Base-by-base conservation (phyloP, 92 coral and sea anemone genomes). In the Heliopora coerulea region DNA sequence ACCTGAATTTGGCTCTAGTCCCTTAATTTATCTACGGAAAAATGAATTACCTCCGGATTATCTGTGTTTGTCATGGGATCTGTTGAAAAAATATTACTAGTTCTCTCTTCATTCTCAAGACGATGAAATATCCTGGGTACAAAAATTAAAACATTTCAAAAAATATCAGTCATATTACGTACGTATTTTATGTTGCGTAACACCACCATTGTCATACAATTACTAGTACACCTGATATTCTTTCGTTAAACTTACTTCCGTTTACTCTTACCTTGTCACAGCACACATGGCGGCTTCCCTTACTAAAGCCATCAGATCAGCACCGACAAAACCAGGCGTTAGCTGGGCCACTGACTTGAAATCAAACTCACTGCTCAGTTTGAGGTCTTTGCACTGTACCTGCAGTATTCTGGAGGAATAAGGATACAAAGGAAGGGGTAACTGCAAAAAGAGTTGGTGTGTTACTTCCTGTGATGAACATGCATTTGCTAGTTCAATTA, bases 251-350 rank as follows among this genome's bases (percentile, higher is more conserved):
- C 4, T 37, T 11, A 37, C 11, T 37, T 37, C 42, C 4, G 4
- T 29, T 3, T 25, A 31, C 3, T 3, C 65, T 39, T 73, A 90
- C 99, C 99, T 90, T 81, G 86, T 83, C 8, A 95, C 91, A 30
- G 99, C 99, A 56, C 84, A 80, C 83, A 95, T 83, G 0, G 99
- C 96, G 30, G 99, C 99, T 74, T 95, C 99, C 73, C 99, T 79
- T 23, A 93, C 83, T 25, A 95, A 69, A 1, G 99, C 96, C 93
- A 91, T 86, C 44, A 95, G 91, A 56, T 95, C 99, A n/a, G 96
- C 99, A 28, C 99, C 96, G 52, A 95, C 99, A 88, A 84, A 95
- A 15, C 99, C 99, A 26, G 99, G 99, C 0, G 99, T 90, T 54
- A 83, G 85, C 35, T 81, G 90, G 17, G 96, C 89, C 29, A 95